These are phyloP conservation scores for Poicephalus gulielmi DNA, from an alignment of 2,113 vertebrate species.

Conservation along the genomic window DNA sequence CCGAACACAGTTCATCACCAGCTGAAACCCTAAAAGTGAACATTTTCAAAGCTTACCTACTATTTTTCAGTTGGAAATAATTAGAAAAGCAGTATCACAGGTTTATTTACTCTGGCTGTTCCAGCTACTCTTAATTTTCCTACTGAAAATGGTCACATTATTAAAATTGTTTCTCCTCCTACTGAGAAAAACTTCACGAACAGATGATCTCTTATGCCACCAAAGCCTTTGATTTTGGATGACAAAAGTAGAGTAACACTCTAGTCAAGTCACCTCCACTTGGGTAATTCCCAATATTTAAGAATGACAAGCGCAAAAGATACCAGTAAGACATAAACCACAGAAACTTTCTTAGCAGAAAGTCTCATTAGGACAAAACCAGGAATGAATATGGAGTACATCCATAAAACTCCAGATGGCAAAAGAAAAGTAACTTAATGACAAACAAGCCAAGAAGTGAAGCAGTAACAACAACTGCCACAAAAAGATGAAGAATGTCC, in stretches of 20 bases:
- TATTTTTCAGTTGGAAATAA: not conserved
- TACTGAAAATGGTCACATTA: not conserved
- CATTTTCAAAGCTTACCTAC: not conserved
- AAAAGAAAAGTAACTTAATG: not conserved
- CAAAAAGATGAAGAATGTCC: not conserved
- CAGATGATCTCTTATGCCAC: slow-evolving; percentile 11
- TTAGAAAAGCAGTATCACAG: not conserved
- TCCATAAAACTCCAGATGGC: not conserved
- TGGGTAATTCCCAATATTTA: not conserved
- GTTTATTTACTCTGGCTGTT: not conserved
- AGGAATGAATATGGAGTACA: not conserved
- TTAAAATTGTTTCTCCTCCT: not conserved
- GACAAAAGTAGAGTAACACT: slow-evolving; percentile 28
- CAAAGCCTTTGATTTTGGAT: slow-evolving; percentile 1
- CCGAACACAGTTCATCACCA: not conserved
- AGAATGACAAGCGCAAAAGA: not conserved
- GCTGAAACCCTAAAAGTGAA: not conserved
- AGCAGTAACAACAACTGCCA: not conserved
- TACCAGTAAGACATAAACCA: not conserved
- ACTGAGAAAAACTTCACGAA: slow-evolving; percentile 11
- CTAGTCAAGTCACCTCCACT: not conserved
- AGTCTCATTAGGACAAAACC: not conserved
- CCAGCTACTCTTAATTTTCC: not conserved
- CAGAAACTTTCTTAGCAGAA: not conserved
- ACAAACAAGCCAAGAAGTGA: not conserved